These are phyloP conservation scores for Terebella lapidaria DNA, from an alignment of 2,888 invertebrate species.

Conservation along the genomic window DNA sequence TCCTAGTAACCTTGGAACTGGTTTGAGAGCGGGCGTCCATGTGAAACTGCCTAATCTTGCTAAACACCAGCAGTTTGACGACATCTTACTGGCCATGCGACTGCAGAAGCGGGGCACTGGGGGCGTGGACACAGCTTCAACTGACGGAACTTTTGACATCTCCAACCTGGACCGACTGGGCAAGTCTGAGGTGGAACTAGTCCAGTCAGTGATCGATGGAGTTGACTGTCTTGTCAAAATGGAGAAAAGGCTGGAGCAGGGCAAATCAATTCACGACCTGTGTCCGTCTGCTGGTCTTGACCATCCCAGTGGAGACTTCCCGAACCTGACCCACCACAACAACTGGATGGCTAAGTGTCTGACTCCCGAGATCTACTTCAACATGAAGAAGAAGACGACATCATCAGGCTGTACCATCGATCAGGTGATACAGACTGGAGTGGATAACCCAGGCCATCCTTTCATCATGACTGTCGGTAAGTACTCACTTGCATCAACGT, in stretches of 20 bases:
- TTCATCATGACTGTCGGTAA: slow-evolving; percentile 28
- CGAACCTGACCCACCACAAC: slow-evolving; percentile 19
- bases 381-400: slow-evolving; percentile 14
- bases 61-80: neutral
- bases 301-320: slow-evolving; percentile 10
- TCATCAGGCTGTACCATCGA: slow-evolving; percentile 21
- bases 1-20: slow-evolving; percentile 41
- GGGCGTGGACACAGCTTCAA: slow-evolving; percentile 26
- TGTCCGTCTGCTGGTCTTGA: neutral
- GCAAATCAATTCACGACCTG: neutral
- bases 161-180: slow-evolving; percentile 45
- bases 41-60: slow-evolving; percentile 68
- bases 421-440: slow-evolving; percentile 21
- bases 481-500: too few relatives aligned
- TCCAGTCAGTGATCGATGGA: neutral
- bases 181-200: slow-evolving; percentile 32
- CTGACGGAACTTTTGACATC: slow-evolving; percentile 42
- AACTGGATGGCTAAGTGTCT: slow-evolving; percentile 26
- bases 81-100: neutral
- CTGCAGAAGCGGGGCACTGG: slow-evolving; percentile 17
- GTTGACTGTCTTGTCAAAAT: neutral
- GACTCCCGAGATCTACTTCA: slow-evolving; percentile 21
- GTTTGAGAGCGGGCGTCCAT: slow-evolving; percentile 92
- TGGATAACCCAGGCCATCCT: slow-evolving; percentile 27
- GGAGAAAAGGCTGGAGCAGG: neutral